Evolutionary conservation across 2,113 vertebrate genomes (phyloP).

Genomic region (Sorex araneus): DNA sequence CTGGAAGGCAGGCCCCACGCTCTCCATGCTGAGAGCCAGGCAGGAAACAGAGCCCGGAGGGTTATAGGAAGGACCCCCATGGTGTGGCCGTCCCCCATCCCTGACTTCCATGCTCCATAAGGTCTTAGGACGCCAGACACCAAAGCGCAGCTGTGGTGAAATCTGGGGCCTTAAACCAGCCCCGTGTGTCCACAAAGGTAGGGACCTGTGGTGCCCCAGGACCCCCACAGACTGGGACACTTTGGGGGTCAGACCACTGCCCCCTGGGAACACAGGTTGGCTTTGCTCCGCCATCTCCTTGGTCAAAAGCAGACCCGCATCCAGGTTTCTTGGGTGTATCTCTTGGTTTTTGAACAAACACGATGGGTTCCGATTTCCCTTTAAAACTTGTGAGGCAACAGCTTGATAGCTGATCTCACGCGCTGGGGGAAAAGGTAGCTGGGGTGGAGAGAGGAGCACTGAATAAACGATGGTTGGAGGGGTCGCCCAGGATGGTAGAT

Average conservation of each 20-base stretch:
- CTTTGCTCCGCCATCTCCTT: background rate
- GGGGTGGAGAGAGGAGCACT: too few relatives aligned
- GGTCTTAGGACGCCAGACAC: background rate
- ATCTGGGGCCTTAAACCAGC: background rate
- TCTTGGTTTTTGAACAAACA: constrained; percentile 4
- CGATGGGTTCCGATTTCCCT: background rate
- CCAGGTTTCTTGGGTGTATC: background rate
- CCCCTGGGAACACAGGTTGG: background rate
- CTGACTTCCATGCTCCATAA: background rate
- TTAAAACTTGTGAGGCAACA: background rate
- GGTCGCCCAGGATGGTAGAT: too few relatives aligned
- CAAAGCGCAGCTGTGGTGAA: background rate
- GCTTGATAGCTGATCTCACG: too few relatives aligned
- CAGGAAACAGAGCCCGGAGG: background rate
- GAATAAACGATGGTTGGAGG: too few relatives aligned
- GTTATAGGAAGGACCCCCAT: background rate
- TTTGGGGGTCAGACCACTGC: accelerated
- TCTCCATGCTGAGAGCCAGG: background rate
- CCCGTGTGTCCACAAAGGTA: background rate
- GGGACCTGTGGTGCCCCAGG: background rate
- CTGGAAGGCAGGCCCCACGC: background rate
- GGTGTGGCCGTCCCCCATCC: background rate
- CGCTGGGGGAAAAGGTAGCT: too few relatives aligned
- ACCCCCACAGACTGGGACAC: too few relatives aligned
- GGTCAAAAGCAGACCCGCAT: background rate